Conservation (phyloP, 2,888 invertebrate species). For the Drosophila setosimentum region DNA sequence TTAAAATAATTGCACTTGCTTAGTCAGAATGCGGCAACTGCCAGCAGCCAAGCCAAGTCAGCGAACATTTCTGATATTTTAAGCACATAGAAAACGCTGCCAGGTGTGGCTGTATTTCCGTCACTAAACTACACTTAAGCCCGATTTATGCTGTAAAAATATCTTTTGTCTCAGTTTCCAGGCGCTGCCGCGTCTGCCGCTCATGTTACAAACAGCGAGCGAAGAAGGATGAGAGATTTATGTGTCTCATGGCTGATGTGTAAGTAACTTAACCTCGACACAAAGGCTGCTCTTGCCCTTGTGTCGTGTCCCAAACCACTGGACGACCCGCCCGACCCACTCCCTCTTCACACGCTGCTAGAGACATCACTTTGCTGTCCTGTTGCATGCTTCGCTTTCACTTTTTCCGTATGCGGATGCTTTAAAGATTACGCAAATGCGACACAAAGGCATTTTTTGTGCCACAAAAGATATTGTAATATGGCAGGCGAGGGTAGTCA, state of each 20-base stretch:
- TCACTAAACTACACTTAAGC: constrained; percentile 68
- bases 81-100: constrained; percentile 16
- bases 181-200: constrained; percentile 46
- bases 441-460: constrained; percentile 62
- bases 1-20: constrained; percentile 84
- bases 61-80: constrained; percentile 45
- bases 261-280: constrained; percentile 64
- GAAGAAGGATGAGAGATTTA: constrained; percentile 40
- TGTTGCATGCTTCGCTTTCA: constrained; percentile 69
- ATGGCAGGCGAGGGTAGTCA: constrained; percentile 22
- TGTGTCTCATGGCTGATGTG: constrained; percentile 21
- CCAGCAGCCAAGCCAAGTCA: constrained; percentile 25
- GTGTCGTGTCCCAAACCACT: constrained; percentile 6
- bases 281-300: constrained; percentile 44
- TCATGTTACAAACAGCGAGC: constrained; percentile 29
- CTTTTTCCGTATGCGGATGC: constrained; percentile 51
- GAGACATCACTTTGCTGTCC: constrained; percentile 33
- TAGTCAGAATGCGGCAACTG: constrained; percentile 52
- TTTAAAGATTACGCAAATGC: constrained; percentile 70
- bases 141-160: constrained; percentile 51
- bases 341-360: not conserved
- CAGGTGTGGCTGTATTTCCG: constrained; percentile 52
- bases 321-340: not conserved
- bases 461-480: constrained; percentile 50
- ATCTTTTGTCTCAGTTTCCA: constrained; percentile 67